Percentiles rank a stretch among this genome's conserved stretches.
Conservation (phyloP, 2,888 invertebrate genomes). For the Hydropsyche betteni region DNA sequence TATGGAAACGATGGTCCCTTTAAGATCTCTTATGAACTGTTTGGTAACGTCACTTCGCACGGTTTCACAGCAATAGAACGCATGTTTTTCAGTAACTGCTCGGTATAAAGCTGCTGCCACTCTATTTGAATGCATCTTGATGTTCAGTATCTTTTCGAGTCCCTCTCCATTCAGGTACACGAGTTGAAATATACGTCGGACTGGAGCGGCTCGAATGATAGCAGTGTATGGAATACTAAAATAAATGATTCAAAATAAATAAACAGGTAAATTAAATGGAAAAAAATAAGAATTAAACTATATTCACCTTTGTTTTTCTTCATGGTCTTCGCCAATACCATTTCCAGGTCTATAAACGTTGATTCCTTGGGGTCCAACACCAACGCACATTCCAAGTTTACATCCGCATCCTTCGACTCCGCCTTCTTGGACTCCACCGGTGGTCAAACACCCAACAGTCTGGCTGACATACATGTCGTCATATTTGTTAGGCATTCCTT, state of each 20-base stretch:
- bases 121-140: conserved; percentile 82
- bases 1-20: conserved; percentile 89
- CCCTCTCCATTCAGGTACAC: conserved; percentile 76
- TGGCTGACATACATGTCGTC: conserved; percentile 59
- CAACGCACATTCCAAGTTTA: conserved; percentile 67
- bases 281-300: conserved; percentile 48
- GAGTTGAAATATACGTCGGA: conserved; percentile 77
- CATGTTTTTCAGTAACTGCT: conserved; percentile 90
- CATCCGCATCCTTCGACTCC: conserved; percentile 62
- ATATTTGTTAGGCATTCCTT: conserved; percentile 59
- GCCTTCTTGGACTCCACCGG: conserved; percentile 57
- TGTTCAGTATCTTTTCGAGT: conserved; percentile 75
- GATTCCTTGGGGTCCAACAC: conserved; percentile 86
- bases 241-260: conserved; percentile 49
- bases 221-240: conserved; percentile 82
- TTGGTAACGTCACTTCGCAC: conserved; percentile 87
- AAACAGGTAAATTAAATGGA: conserved; percentile 38
- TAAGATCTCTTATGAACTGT: conserved; percentile 88
- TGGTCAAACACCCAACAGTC: conserved; percentile 58
- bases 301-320: conserved; percentile 70
- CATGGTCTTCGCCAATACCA: conserved; percentile 66
- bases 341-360: conserved; percentile 70
- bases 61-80: conserved; percentile 92
- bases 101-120: conserved; percentile 85
- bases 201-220: conserved; percentile 81